Conservation (phyloP, 2,888 invertebrate genomes). For the Stenolophus ochropezus region DNA sequence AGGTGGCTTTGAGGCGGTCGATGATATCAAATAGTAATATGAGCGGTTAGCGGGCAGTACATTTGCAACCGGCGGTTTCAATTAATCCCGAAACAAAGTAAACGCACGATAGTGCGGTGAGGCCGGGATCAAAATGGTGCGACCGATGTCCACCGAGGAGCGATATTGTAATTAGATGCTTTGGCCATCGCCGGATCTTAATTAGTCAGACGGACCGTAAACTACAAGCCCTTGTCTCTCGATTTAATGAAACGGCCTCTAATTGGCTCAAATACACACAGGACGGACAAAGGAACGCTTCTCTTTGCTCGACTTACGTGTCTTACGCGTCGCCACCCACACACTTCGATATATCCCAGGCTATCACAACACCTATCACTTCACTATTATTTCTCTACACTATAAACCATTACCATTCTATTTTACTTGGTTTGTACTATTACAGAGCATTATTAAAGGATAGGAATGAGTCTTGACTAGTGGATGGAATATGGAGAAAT, state of each 20-base stretch:
- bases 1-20: background rate
- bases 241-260: constrained; percentile 51
- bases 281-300: constrained; percentile 35
- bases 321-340: background rate
- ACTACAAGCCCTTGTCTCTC: constrained; percentile 56
- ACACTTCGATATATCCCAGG: too few relatives aligned
- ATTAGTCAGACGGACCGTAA: constrained; percentile 58
- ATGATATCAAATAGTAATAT: constrained; percentile 6
- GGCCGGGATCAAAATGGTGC: constrained; percentile 45
- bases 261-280: constrained; percentile 46
- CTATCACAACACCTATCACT: too few relatives aligned
- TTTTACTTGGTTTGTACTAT: too few relatives aligned
- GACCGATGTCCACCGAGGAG: constrained; percentile 42
- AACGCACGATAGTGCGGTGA: constrained; percentile 17
- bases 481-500: too few relatives aligned
- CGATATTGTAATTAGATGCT: constrained; percentile 58
- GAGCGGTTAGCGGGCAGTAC: constrained; percentile 6
- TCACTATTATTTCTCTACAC: too few relatives aligned
- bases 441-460: too few relatives aligned
- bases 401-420: too few relatives aligned
- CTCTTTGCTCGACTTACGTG: background rate
- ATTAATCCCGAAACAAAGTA: constrained; percentile 22
- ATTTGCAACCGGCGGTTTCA: constrained; percentile 19
- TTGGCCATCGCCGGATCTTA: constrained; percentile 54
- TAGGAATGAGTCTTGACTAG: too few relatives aligned